Base-by-base conservation (phyloP, 2,113 vertebrate genomes). In the Mormyrus iriodes region DNA sequence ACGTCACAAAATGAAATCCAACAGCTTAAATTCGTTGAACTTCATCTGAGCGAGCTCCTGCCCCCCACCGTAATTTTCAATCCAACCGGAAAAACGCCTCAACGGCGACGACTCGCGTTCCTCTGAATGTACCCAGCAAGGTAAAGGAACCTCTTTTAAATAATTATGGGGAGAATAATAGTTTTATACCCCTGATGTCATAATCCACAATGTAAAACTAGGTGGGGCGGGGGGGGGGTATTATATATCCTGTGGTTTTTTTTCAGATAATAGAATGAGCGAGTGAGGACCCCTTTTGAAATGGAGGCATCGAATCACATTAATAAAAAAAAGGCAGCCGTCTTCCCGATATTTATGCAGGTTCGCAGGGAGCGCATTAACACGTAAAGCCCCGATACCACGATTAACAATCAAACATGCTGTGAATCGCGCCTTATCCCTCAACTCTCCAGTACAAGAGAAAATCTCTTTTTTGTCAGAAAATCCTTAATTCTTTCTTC, bases 401-500 rank as follows among this genome's bases (percentile, higher is more conserved):
- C 79, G 93, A 92, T 92, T 93, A 93, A 93, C 93, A 92, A 93
- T 93, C 93, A 93, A 92, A 93, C 92, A 93, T 86, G 91, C 90
- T 91, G 92, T 91, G 91, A 87, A 92, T 92, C 79, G 85, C 90
- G 85, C 92, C 91, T 93, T 92, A 92, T 93, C 93, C 93, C 89
- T 90, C 92, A 92, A 92, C 93, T 93, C 92, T 91, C 88, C 91
- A 90, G 79, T 91, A 93, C 91, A 93, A 92, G 92, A 90, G 93
- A 90, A 93, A 92, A 93, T 92, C 92, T 93, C 93, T 91, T 93
- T 93, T 93, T 93, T 93, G 93, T 93, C 91, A 93, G 91, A 86
- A 95, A 96, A 97, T 96, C 97, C 95, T 95, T 96, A 95, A 95
- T 95, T 94, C 97, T 94, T 95, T 95, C 96, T 96, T 96, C 89